A percentile compares a stretch with the other conserved stretches of the same genome.
These are phyloP conservation scores for Tetragonisca angustula DNA, from an alignment of 2,888 invertebrate genomes.

Conservation along the genomic window DNA sequence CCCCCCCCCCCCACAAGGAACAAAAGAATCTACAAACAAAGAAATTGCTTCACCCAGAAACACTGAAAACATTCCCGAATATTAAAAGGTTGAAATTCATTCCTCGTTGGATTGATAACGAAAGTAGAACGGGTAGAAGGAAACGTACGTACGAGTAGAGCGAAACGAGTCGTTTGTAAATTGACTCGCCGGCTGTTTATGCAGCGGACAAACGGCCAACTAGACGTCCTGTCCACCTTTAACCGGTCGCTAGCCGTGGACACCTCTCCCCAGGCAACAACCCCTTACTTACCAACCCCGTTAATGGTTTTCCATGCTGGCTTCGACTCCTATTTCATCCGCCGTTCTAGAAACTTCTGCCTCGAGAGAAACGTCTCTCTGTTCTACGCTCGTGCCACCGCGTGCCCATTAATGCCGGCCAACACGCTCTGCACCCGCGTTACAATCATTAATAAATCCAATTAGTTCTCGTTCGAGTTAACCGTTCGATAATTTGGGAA, in stretches of 20 bases:
- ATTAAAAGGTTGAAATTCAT: too few species aligned
- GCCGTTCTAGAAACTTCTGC: constrained; percentile 5
- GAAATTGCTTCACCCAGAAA: too few species aligned
- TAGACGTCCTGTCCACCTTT: constrained; percentile 48
- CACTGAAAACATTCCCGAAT: too few species aligned
- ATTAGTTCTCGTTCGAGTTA: constrained; percentile 16
- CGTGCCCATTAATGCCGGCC: constrained; percentile 20
- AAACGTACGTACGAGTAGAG: constrained; percentile 58
- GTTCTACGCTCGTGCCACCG: not conserved
- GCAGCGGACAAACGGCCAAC: constrained; percentile 58
- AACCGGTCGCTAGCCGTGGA: constrained; percentile 33
- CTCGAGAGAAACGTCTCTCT: constrained; percentile 23
- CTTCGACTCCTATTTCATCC: constrained; percentile 47
- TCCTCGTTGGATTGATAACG: not conserved
- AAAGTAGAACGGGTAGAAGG: not conserved
- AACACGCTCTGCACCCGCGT: not conserved
- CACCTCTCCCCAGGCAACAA: constrained; percentile 49
- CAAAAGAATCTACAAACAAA: too few species aligned
- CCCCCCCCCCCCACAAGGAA: too few species aligned
- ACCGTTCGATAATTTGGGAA: constrained; percentile 9
- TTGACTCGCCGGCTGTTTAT: constrained; percentile 73
- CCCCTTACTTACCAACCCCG: constrained; percentile 46
- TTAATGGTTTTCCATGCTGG: constrained; percentile 62
- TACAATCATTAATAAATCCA: constrained; percentile 36
- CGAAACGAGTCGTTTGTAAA: constrained; percentile 76